Conservation (phyloP, 2,113 vertebrate genomes). For the Cariama cristata region DNA sequence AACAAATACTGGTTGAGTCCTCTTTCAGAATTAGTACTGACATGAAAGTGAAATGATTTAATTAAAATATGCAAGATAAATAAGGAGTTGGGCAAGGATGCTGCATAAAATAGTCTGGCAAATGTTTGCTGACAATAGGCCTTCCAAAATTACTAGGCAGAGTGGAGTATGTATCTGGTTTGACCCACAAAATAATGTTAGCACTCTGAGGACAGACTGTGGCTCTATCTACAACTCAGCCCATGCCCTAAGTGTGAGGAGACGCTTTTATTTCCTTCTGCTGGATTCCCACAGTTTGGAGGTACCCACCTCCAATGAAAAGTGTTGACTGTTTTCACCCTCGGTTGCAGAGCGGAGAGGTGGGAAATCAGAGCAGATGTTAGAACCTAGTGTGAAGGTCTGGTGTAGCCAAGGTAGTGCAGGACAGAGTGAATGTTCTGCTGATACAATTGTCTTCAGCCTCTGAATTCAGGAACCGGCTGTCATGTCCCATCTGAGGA, state of each 20-base stretch:
- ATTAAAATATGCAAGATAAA: slow-evolving; percentile 72
- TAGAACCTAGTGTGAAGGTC: background rate
- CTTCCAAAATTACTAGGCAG: background rate
- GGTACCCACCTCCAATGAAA: background rate
- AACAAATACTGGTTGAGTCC: slow-evolving; percentile 73
- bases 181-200: background rate
- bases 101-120: background rate
- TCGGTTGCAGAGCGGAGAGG: background rate
- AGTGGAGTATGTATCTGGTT: background rate
- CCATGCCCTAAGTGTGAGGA: background rate
- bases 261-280: background rate
- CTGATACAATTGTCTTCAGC: background rate
- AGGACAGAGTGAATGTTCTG: background rate
- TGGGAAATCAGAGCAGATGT: background rate
- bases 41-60: slow-evolving; percentile 68
- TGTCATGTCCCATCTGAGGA: too few species aligned
- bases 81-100: slow-evolving; percentile 43
- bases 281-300: background rate
- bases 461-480: background rate
- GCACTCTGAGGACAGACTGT: background rate
- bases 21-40: slow-evolving; percentile 74
- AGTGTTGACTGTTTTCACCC: background rate
- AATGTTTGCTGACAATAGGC: slow-evolving; percentile 33
- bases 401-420: background rate
- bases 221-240: background rate